Conservation (phyloP, 2,797 vertebrate genomes). For the Potorous gilbertii region DNA sequence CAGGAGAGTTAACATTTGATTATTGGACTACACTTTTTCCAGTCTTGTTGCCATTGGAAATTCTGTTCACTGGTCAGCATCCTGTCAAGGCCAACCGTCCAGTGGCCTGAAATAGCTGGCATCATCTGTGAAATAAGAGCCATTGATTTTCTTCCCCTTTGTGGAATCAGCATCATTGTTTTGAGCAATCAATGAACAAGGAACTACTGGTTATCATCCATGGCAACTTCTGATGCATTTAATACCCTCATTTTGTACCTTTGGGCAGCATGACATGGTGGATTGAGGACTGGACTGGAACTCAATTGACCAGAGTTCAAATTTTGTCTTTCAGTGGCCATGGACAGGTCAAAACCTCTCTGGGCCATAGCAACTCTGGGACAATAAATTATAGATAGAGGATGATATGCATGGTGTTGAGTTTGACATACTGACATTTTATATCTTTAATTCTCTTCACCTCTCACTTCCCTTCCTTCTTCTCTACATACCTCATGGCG, state of each 20-base stretch:
- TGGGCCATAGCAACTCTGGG: neutral
- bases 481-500: neutral
- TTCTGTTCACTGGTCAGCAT: neutral
- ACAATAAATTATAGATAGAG: neutral
- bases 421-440: neutral
- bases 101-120: neutral
- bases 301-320: neutral
- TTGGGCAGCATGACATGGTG: neutral
- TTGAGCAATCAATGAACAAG: neutral
- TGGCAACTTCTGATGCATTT: constrained; percentile 29
- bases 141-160: neutral
- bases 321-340: neutral
- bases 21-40: neutral
- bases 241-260: constrained; percentile 31
- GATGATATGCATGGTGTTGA: neutral
- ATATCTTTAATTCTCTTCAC: neutral
- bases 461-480: neutral
- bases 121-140: neutral
- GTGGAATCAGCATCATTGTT: neutral
- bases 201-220: neutral
- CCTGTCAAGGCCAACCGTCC: neutral
- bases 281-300: neutral
- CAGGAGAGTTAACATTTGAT: neutral
- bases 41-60: neutral
- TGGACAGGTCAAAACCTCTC: neutral